Base-by-base conservation (phyloP, 2,888 invertebrate genomes). In the Melinopterus prodromus region DNA sequence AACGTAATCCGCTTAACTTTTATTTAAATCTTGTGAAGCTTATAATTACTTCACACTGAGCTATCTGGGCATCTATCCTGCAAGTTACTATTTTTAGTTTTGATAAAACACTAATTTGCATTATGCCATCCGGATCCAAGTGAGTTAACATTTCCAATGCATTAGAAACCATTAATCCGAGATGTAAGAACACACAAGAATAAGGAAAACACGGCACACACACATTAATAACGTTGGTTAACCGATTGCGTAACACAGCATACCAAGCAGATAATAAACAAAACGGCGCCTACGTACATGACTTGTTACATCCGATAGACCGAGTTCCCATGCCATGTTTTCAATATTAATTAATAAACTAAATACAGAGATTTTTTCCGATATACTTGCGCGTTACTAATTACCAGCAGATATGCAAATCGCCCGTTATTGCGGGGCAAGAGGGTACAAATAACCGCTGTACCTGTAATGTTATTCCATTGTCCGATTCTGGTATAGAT, bases 381-480 rank as follows among this genome's bases (percentile, higher is more conserved):
- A 53, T 53, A 53, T 7, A 53, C 53, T 53, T 12, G 53, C 53
- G 12, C 53, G 53, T 53, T 53, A 12, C 53, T 53, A 53, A 53
- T 53, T 53, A 53, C 9, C 53, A 53, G 53, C 53, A 53, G 53
- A 53, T 74, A 74, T 74, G 74, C 74, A 74, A 74, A 35, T 74
- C 35, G 74, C 35, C 74, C 35, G 74, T 26, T 74, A 37, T 36
- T 35, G 37, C 16, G 74, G 16, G 71, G 16, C 36, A 35, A 74
- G 35, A 37, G 35, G 37, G 74, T 9, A 74, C 74, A 74, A 74
- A 74, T 74, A 74, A 74, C 74, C 37, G 74, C n/a, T 37, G 74
- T 74, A 74, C 36, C 35, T 35, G 74, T 35, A 37, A 74, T 74
- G 74, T 74, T 53, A 53, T 53, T 26, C 74, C 36, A 74, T 74